Conservation (phyloP, 2,888 invertebrate species). For the Onchidella celtica region DNA sequence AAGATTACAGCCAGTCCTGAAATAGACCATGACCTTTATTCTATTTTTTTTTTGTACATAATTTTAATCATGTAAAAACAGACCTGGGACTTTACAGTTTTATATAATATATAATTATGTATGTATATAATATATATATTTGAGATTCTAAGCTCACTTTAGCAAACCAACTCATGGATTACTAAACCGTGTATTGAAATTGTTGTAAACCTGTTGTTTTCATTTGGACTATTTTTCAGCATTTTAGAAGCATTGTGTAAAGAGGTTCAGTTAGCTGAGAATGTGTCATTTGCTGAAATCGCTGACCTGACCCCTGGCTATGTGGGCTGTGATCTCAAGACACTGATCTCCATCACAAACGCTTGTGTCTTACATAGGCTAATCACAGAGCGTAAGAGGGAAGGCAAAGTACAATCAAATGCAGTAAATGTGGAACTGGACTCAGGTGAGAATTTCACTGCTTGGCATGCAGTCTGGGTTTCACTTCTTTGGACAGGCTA, state of each 20-base stretch:
- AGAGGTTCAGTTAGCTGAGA: slow-evolving; percentile 85
- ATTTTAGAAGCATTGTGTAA: slow-evolving; percentile 89
- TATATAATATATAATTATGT: too few relatives aligned
- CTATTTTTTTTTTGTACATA: too few relatives aligned
- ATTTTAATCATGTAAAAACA: too few relatives aligned
- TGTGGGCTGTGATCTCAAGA: slow-evolving; percentile 95
- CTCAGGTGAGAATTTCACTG: not conserved
- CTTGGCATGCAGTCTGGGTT: not conserved
- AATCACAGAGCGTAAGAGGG: slow-evolving; percentile 31
- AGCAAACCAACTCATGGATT: too few relatives aligned
- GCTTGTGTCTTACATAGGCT: slow-evolving; percentile 42
- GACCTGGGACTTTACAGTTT: too few relatives aligned
- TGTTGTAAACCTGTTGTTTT: too few relatives aligned
- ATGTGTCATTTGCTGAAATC: slow-evolving; percentile 87
- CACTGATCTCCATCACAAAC: slow-evolving; percentile 84
- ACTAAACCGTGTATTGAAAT: too few relatives aligned
- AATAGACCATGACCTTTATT: too few relatives aligned
- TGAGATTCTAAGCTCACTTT: too few relatives aligned
- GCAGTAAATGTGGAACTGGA: not conserved
- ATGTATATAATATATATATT: too few relatives aligned
- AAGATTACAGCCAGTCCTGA: too few relatives aligned
- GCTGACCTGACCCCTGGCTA: slow-evolving; percentile 95
- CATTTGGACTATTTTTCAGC: slow-evolving; percentile 82
- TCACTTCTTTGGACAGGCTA: too few relatives aligned
- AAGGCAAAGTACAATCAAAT: not conserved